Evolutionary conservation across 2,113 vertebrate genomes (phyloP), one percentile per base, ranked within the genome.

Genomic region (Trochalopteron elliotii): DNA sequence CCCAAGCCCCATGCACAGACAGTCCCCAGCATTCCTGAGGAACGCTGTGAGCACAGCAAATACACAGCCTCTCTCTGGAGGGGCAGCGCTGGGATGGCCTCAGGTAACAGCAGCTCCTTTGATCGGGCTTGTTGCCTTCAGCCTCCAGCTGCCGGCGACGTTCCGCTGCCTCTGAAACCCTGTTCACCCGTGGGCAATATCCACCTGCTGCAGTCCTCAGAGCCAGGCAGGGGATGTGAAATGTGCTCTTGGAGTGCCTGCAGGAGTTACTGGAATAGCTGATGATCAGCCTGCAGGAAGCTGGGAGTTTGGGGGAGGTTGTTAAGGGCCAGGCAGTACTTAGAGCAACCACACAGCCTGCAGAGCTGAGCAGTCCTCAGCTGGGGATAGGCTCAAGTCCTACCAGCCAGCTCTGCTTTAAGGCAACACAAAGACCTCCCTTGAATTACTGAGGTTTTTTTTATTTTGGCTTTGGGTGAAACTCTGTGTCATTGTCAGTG

Each of bases 41-140:
- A 89, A 3, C 1, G 0, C 60, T 75, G 74, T 69, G 64, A 71
- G 72, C 88, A 11, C 1, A 1, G 83, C 33, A 61, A 59, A 49
- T 60, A 35, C 70, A 22, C n/a, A 13, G 50, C 0, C 1, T 45
- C 53, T 24, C 1, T 72, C 86, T 11, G 15, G 91, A 64, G 83
- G 61, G 8, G 47, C 45, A 56, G 84, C 40, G n/a, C 67, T 59
- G 64, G 69, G 55, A 95, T 45, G 68, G 91, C 94, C 94, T 65
- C 11, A 24, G 94, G 87, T 94, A 90, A 76, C 74, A 53, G 28
- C 5, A 52, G 63, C 69, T 92, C 65, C 96, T 97, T 97, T 96
- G 96, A 91, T 96, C n/a, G 37, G 37, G 65, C 82, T 28, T 91
- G 39, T 82, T 94, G 96, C 92, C 90, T 80, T 94, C 79, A 67